Evolutionary conservation across 2,888 invertebrate genomes (phyloP).

Genomic region (Hirtodrosophila confusa): DNA sequence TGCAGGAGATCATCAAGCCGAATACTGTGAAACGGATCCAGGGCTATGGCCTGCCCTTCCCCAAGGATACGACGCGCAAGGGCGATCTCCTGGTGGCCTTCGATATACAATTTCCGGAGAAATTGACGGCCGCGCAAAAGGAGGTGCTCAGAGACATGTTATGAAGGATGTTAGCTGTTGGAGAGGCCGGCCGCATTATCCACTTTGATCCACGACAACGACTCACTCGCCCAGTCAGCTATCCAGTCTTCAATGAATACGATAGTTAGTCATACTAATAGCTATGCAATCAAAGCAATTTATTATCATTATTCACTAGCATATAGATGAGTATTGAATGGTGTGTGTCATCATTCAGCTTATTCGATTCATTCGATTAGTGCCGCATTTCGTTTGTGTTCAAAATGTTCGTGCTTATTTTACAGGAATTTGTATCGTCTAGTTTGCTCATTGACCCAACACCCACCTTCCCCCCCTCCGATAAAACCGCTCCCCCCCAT

Average conservation of each 20-base stretch:
- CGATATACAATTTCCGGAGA: constrained; percentile 97
- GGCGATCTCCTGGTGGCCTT: constrained; percentile 97
- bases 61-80: constrained; percentile 95
- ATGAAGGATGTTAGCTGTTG: constrained; percentile 84
- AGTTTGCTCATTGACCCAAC: constrained; percentile 32
- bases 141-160: constrained; percentile 95
- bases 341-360: constrained; percentile 39
- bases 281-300: constrained; percentile 25
- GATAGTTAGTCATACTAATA: constrained; percentile 50
- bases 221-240: constrained; percentile 32
- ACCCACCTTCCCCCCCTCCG: neutral
- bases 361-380: constrained; percentile 45
- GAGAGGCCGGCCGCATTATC: neutral
- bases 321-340: constrained; percentile 22
- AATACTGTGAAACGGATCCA: constrained; percentile 94
- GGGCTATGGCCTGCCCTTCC: constrained; percentile 96
- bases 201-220: constrained; percentile 36
- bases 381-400: constrained; percentile 65
- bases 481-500: constrained; percentile 7
- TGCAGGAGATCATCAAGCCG: constrained; percentile 94
- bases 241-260: constrained; percentile 28
- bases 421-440: constrained; percentile 36
- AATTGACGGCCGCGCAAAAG: constrained; percentile 91
- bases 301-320: constrained; percentile 24
- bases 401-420: constrained; percentile 26